Conservation (phyloP, 2,113 vertebrate genomes). For the Uria lomvia region DNA sequence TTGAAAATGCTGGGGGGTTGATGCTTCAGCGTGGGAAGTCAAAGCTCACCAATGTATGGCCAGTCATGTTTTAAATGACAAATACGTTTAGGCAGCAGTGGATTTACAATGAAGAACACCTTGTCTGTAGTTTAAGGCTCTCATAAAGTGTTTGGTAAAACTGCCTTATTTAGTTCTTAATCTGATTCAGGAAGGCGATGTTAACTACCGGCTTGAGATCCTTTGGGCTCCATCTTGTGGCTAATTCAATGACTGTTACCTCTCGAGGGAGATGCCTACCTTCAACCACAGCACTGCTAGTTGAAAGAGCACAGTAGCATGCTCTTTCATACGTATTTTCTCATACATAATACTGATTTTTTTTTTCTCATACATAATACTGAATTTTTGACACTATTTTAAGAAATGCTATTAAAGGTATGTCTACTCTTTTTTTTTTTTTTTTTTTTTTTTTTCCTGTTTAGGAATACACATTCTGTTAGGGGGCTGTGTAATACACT, state of each 20-base stretch:
- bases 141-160: neutral
- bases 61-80: neutral
- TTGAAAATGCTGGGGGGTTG: neutral
- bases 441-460: accelerated
- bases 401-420: neutral
- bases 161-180: neutral
- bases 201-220: neutral
- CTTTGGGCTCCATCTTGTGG: conserved; percentile 50
- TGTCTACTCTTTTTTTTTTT: neutral
- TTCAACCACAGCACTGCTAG: neutral
- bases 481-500: neutral
- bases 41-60: neutral
- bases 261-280: neutral
- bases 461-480: neutral
- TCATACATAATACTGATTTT: neutral
- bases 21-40: neutral
- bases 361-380: neutral
- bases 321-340: neutral
- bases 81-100: neutral
- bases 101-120: neutral
- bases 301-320: neutral
- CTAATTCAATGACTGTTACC: neutral
- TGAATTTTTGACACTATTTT: neutral
- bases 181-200: neutral
- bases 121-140: neutral